A percentile compares a stretch with the other conserved stretches of the same genome.
Conservation (phyloP, 2,113 vertebrate genomes). For the Syngnathus scovelli region DNA sequence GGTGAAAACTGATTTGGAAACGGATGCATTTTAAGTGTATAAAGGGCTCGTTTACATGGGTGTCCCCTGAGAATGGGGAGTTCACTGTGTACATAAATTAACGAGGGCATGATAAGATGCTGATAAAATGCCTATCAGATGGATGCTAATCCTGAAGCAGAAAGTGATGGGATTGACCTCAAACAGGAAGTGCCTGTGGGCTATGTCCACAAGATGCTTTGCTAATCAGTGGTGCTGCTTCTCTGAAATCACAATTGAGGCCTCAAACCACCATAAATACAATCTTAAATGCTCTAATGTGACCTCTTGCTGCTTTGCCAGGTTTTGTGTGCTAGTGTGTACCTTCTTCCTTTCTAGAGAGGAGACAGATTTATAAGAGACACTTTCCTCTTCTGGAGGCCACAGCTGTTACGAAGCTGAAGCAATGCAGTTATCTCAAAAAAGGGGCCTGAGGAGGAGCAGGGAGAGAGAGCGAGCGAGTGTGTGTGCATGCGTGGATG, state of each 20-base stretch:
- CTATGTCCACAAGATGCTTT: slow-evolving; percentile 10
- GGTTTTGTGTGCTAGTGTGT: neutral
- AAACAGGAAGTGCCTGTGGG: neutral
- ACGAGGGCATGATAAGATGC: neutral
- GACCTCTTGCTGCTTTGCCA: slow-evolving; percentile 14
- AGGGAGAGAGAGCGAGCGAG: neutral
- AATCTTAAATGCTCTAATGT: slow-evolving; percentile 6
- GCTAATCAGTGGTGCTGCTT: neutral
- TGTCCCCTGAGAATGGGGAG: too few relatives aligned
- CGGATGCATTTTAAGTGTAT: too few relatives aligned
- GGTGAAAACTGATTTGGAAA: too few relatives aligned
- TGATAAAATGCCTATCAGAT: neutral
- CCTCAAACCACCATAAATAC: slow-evolving; percentile 26
- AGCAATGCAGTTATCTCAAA: slow-evolving; percentile 52
- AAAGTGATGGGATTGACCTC: slow-evolving; percentile 1
- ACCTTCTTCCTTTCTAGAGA: slow-evolving; percentile 4
- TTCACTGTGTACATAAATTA: too few relatives aligned
- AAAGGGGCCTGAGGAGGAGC: slow-evolving; percentile 24
- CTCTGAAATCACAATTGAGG: slow-evolving; percentile 10
- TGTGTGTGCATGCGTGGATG: slow-evolving; percentile 1
- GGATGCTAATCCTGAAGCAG: neutral
- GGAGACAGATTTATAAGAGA: slow-evolving; percentile 42
- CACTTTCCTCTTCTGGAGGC: slow-evolving; percentile 49
- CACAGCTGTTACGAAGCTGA: slow-evolving; percentile 47
- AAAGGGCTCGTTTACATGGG: too few relatives aligned